phyloP scores from a whole-genome alignment of 2,797 vertebrate genomes.

The Tapera naevia region DNA sequence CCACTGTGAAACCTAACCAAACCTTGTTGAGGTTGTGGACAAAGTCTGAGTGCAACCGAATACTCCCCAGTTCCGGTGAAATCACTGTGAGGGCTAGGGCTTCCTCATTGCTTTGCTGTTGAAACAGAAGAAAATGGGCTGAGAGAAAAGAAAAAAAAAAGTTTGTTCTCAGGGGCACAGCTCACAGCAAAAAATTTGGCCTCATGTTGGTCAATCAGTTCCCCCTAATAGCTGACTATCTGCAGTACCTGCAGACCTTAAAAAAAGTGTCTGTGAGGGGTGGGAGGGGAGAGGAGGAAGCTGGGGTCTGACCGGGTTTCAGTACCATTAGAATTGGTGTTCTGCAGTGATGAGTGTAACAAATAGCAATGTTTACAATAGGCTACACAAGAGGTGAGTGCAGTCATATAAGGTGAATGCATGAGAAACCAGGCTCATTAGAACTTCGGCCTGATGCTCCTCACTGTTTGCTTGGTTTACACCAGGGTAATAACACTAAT shows the following conservation, averaged over 20 bases:
- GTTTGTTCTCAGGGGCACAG: not conserved
- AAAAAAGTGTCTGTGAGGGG: not conserved
- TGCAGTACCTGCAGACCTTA: not conserved
- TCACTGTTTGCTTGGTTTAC: not conserved
- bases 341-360: not conserved
- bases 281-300: not conserved
- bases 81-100: not conserved
- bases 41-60: not conserved
- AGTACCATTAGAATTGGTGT: not conserved
- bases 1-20: not conserved
- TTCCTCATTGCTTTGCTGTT: not conserved
- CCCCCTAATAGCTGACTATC: not conserved
- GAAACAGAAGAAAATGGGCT: not conserved
- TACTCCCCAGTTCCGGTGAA: not conserved
- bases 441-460: not conserved
- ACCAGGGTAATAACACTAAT: not conserved
- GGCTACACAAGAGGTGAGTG: not conserved
- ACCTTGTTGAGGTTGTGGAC: not conserved
- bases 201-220: not conserved
- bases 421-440: fast-evolving
- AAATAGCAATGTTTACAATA: not conserved
- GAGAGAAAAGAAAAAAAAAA: not conserved
- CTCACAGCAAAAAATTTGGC: not conserved
- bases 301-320: not conserved
- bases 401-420: not conserved